phyloP scores from a whole-genome alignment of 2,797 vertebrate species.

The Lophotriccus pileatus region DNA sequence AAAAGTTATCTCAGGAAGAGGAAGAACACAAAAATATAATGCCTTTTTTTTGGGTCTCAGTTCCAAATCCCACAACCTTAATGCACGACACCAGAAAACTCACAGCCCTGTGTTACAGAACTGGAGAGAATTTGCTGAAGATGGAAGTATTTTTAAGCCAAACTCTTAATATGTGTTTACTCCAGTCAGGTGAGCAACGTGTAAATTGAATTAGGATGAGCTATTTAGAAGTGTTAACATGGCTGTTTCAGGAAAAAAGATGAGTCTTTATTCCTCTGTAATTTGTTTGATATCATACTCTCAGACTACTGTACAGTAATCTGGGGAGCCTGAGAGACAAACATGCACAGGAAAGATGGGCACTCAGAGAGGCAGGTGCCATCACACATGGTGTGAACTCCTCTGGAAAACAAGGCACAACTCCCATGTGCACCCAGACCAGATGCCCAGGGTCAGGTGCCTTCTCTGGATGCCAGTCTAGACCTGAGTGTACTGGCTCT shows the following conservation, averaged over 20 bases:
- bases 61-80: not conserved
- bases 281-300: not conserved
- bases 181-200: not conserved
- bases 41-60: not conserved
- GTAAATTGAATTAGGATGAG: not conserved
- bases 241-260: not conserved
- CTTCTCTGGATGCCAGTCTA: not conserved
- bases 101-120: not conserved
- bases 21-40: not conserved
- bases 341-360: not conserved
- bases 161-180: not conserved
- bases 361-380: not conserved
- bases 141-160: not conserved
- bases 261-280: not conserved
- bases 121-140: not conserved
- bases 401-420: not conserved
- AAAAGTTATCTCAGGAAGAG: not conserved
- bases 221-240: not conserved
- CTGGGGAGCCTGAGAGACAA: not conserved
- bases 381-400: fast-evolving
- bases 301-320: not conserved
- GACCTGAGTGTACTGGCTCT: fast-evolving
- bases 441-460: not conserved
- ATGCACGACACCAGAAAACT: not conserved
- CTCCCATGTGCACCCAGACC: not conserved